Base-by-base conservation (phyloP, 2,113 vertebrate genomes). In the Engystomops pustulosus region DNA sequence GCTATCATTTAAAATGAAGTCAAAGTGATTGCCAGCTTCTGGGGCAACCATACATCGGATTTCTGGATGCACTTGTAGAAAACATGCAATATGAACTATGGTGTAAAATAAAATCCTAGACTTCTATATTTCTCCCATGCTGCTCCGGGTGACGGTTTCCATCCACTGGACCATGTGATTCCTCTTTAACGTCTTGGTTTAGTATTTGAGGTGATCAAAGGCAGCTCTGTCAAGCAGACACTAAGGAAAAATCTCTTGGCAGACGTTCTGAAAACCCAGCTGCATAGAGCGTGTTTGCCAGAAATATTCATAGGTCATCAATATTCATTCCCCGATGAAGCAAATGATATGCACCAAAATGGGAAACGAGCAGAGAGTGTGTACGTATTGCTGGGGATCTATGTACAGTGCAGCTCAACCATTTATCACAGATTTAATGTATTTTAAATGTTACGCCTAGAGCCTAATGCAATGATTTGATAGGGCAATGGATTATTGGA, bases 181-280 rank as follows among this genome's bases (percentile, higher is more conserved):
- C 62, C 65, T 79, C 76, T 70, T 79, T 85, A 85, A 79, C 62
- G 20, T 85, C 83, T 85, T 85, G 72, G 45, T 85, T 85, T 75
- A 79, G 83, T 70, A 85, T 85, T 78, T 69, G 71, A 85, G 83
- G 83, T 85, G 83, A 85, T 85, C 83, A 85, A 85, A 85, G 83
- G 74, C 74, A 44, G 75, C 74, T 79, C 74, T 85, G 74, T 84
- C 83, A 84, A 68, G 81, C 81, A 79, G 62, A 62, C 74, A 78
- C 74, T 78, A 78, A 78, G 60, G 62, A 78, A 84, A n/a, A 78
- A 84, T 84, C 60, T 84, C 83, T 79, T 78, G 74, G 74, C 83
- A 78, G 65, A 77, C 23, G 72, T 67, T 68, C 74, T 68, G 27
- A 84, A 84, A 84, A 84, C 44, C 74, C 83, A 84, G 74, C 83